Conservation (phyloP, 2,113 vertebrate genomes). For the Nothoprocta pentlandii region DNA sequence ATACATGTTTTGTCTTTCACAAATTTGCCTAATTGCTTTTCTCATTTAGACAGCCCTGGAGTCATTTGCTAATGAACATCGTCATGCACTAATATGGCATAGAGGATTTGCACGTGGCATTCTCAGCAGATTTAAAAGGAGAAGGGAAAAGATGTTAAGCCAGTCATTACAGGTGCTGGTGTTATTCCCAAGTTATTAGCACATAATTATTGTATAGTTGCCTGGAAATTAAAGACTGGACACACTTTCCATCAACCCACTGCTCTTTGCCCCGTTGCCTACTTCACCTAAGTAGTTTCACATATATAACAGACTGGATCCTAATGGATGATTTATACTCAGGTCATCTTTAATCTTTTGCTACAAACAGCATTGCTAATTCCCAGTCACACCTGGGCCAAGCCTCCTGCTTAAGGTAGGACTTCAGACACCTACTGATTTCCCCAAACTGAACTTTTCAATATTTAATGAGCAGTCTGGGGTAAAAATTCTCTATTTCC, state of each 20-base stretch:
- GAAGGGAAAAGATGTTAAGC: not conserved
- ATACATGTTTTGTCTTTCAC: constrained; percentile 71
- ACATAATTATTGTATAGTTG: not conserved
- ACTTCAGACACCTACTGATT: not conserved
- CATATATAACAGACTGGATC: fast-evolving
- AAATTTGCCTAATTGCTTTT: constrained; percentile 71
- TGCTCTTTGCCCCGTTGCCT: too few relatives aligned
- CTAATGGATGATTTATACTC: not conserved
- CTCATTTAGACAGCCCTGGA: constrained; percentile 71
- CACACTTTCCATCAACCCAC: fast-evolving
- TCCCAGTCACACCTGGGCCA: fast-evolving
- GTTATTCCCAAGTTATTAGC: not conserved
- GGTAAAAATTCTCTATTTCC: not conserved
- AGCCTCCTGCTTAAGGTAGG: fast-evolving
- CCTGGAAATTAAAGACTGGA: fast-evolving
- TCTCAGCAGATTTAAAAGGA: not conserved
- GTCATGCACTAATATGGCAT: not conserved
- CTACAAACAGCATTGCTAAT: fast-evolving
- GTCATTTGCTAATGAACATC: constrained; percentile 67
- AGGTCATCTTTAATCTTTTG: fast-evolving
- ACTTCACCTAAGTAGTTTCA: not conserved
- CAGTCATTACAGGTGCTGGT: not conserved
- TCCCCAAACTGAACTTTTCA: not conserved
- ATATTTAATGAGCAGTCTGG: too few relatives aligned
- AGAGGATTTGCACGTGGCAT: constrained; percentile 47